A percentile compares a stretch with the other conserved stretches of the same genome.
Evolutionary conservation across 2,113 vertebrate species (phyloP).

Genomic region (Aptenodytes patagonicus): DNA sequence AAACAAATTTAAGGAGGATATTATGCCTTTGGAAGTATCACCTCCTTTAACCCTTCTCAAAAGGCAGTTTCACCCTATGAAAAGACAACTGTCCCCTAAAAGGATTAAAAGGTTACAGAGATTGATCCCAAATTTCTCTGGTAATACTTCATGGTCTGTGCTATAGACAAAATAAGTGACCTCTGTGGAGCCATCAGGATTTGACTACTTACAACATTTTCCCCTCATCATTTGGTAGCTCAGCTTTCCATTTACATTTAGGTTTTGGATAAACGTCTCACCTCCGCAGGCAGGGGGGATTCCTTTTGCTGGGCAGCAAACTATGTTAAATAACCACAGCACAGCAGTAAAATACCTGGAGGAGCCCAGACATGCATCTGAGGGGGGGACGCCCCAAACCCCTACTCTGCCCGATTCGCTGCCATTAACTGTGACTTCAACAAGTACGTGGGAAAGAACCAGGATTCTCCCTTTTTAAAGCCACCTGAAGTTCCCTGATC

Average conservation of each 20-base stretch:
- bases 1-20: not conserved
- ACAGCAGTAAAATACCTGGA: not conserved
- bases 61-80: not conserved
- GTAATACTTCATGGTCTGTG: not conserved
- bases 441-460: not conserved
- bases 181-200: not conserved
- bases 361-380: not conserved
- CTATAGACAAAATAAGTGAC: not conserved
- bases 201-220: not conserved
- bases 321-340: not conserved
- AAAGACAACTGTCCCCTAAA: not conserved
- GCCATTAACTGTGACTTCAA: not conserved
- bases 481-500: not conserved
- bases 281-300: not conserved
- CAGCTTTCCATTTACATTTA: not conserved
- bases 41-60: not conserved
- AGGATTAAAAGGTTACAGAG: not conserved
- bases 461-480: not conserved
- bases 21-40: not conserved
- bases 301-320: not conserved
- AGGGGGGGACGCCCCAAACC: not conserved
- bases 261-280: not conserved
- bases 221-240: not conserved
- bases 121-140: not conserved
- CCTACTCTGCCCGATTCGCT: not conserved